Conservation (phyloP, 1,140 invertebrate species). For the Drosophila truncata region DNA sequence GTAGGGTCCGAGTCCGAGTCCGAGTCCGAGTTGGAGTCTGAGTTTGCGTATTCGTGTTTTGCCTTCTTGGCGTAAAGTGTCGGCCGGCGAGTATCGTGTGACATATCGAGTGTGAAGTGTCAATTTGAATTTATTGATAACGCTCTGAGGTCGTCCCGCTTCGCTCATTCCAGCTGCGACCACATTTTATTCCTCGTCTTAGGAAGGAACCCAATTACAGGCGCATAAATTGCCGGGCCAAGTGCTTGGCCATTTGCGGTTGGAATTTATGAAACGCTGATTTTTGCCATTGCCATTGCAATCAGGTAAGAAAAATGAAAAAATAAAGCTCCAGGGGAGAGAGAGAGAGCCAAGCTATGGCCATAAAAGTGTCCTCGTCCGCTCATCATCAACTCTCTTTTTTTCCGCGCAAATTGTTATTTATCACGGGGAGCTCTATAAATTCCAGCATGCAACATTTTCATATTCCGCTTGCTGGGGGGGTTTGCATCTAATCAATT, state of each 20-base stretch:
- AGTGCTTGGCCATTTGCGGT: slow-evolving; percentile 65
- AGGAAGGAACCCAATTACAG: slow-evolving; percentile 66
- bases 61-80: slow-evolving; percentile 53
- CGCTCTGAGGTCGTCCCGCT: slow-evolving; percentile 62
- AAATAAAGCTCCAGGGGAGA: slow-evolving; percentile 34
- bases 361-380: slow-evolving; percentile 71
- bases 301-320: slow-evolving; percentile 50
- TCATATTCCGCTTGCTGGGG: slow-evolving; percentile 31
- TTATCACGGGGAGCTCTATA: slow-evolving; percentile 74
- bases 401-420: slow-evolving; percentile 73
- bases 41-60: slow-evolving; percentile 56
- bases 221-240: slow-evolving; percentile 69
- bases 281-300: slow-evolving; percentile 66
- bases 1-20: slow-evolving; percentile 27
- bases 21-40: slow-evolving; percentile 3
- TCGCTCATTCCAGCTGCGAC: background rate
- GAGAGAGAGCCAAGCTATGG: slow-evolving; percentile 1
- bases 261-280: slow-evolving; percentile 78
- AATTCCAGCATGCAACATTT: slow-evolving; percentile 43
- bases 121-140: slow-evolving; percentile 85
- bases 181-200: slow-evolving; percentile 37
- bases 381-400: slow-evolving; percentile 60
- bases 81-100: slow-evolving; percentile 73
- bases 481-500: slow-evolving; percentile 73
- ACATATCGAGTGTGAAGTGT: slow-evolving; percentile 85